Evolutionary conservation across 2,113 vertebrate species (phyloP).

Genomic region (Odontesthes bonariensis): DNA sequence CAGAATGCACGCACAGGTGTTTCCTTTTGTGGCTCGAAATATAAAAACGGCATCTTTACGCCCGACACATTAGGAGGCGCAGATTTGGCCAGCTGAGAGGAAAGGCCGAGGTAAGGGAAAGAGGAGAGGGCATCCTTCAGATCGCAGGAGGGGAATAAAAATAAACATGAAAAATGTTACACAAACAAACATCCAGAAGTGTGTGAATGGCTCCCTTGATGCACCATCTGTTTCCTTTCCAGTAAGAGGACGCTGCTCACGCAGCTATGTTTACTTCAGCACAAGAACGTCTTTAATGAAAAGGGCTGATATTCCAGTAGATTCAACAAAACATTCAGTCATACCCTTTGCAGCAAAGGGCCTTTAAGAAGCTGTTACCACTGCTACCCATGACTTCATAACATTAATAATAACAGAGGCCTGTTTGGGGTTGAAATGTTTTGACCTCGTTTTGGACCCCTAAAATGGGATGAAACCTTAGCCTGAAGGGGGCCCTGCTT

Average conservation of each 20-base stretch:
- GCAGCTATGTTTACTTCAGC: conserved; percentile 62
- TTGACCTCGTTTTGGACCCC: conserved; percentile 19
- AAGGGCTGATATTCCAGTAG: conserved; percentile 55
- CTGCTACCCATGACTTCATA: conserved; percentile 49
- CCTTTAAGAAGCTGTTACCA: conserved; percentile 16
- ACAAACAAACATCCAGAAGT: conserved; percentile 65
- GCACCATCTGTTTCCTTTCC: conserved; percentile 49
- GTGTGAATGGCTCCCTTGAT: conserved; percentile 70
- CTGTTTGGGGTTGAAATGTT: conserved; percentile 20
- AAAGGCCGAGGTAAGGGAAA: conserved; percentile 38
- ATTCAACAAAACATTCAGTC: conserved; percentile 53
- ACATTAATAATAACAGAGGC: conserved; percentile 31
- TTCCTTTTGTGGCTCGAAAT: conserved; percentile 41
- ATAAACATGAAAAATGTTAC: conserved; percentile 34
- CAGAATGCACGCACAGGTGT: conserved; percentile 18
- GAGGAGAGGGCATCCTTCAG: conserved; percentile 44
- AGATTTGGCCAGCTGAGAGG: conserved; percentile 24
- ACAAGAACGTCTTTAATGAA: conserved; percentile 61
- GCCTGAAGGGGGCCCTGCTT: conserved; percentile 18
- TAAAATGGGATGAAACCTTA: conserved; percentile 10
- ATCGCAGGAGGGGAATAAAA: conserved; percentile 46
- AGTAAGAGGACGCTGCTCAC: conserved; percentile 66
- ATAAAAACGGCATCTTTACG: conserved; percentile 36
- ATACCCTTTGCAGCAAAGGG: conserved; percentile 39
- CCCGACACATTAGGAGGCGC: conserved; percentile 34